phyloP scores from a whole-genome alignment of 2,888 invertebrate species.

The Ceramica pisi region DNA sequence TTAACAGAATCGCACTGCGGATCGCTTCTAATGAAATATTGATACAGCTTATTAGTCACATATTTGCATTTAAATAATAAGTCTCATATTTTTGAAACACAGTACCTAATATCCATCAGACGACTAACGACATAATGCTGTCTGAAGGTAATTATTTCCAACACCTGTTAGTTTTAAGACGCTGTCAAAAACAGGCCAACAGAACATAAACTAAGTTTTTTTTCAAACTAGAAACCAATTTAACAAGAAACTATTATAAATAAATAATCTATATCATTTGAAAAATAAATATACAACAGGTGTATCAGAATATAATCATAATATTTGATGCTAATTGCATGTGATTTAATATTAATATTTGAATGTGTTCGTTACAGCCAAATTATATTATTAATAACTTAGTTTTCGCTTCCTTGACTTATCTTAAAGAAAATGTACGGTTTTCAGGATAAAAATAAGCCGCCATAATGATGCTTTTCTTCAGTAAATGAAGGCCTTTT shows the following conservation, averaged over 20 bases:
- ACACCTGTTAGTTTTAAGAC: conserved; percentile 26
- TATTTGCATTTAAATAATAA: conserved; percentile 23
- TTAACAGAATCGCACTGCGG: no score
- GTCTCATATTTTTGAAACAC: conserved; percentile 14
- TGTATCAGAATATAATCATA: conserved; percentile 47
- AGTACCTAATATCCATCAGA: conserved; percentile 20
- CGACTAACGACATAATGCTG: conserved; percentile 13
- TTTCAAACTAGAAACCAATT: conserved; percentile 20
- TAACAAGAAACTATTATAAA: conserved; percentile 22
- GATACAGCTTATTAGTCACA: background rate
- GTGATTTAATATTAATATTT: conserved; percentile 56
- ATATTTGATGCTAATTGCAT: conserved; percentile 60
- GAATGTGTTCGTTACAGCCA: conserved; percentile 34
- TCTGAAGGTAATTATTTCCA: conserved; percentile 30
- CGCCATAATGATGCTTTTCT: no score
- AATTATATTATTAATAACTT: conserved; percentile 41
- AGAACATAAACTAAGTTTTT: conserved; percentile 39
- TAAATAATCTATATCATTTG: conserved; percentile 47
- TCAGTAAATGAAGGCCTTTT: no score
- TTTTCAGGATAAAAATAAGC: no score
- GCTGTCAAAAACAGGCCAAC: conserved; percentile 31
- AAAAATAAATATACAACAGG: conserved; percentile 41
- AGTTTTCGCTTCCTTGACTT: background rate
- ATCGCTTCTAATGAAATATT: background rate
- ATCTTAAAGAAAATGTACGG: background rate